These are phyloP conservation scores for Yasuhikotakia modesta DNA, from an alignment of 2,797 vertebrate species.

Conservation along the genomic window DNA sequence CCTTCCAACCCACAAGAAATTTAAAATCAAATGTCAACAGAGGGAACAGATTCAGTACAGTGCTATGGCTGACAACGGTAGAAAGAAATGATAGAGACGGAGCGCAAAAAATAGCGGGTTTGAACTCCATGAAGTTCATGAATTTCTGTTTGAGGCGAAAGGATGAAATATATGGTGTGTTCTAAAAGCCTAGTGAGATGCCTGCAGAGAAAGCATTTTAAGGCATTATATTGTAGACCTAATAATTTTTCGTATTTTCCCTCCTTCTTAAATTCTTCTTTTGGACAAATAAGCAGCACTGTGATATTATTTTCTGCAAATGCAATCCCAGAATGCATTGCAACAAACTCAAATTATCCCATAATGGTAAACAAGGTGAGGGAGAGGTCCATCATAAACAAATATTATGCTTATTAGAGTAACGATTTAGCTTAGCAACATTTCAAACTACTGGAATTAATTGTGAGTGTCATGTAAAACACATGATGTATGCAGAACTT, in stretches of 20 bases:
- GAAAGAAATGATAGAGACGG: not conserved
- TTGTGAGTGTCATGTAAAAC: too few species aligned
- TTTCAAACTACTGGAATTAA: too few species aligned
- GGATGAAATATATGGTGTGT: not conserved
- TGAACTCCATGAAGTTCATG: not conserved
- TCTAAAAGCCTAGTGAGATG: not conserved
- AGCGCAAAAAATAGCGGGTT: conserved; percentile 1
- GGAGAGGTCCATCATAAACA: too few species aligned
- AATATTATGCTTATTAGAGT: too few species aligned
- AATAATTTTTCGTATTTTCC: too few species aligned
- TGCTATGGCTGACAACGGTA: not conserved
- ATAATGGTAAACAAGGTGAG: too few species aligned
- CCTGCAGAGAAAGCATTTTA: too few species aligned
- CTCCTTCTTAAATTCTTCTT: not conserved
- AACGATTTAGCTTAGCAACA: too few species aligned
- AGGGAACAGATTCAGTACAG: not conserved
- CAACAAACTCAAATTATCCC: too few species aligned
- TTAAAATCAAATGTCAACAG: conserved; percentile 42
- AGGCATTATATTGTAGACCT: too few species aligned
- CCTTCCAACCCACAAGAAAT: conserved; percentile 41
- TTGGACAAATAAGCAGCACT: not conserved
- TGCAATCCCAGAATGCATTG: too few species aligned
- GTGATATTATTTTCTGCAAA: not conserved
- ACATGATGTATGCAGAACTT: too few species aligned
- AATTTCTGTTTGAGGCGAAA: not conserved